Evolutionary conservation across 2,888 invertebrate species (phyloP).

Genomic region (Onchidella celtica): DNA sequence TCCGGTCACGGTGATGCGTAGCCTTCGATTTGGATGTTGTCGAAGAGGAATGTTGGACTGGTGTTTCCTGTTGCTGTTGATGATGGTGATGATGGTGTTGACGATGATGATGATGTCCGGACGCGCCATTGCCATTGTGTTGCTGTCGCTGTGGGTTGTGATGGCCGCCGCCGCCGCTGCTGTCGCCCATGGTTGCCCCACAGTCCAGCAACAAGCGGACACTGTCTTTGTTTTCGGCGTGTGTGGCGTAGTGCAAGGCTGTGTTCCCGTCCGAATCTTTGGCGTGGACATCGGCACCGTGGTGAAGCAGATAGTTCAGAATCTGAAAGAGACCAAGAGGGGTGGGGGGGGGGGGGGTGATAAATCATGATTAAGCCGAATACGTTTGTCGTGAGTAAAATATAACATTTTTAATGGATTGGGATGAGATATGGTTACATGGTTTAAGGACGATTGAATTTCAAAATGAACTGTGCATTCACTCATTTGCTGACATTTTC

Average conservation of each 20-base stretch:
- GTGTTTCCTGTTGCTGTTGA: no score
- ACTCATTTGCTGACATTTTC: no score
- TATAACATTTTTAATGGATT: no score
- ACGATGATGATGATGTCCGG: neutral
- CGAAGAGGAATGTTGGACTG: no score
- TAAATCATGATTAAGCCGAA: no score
- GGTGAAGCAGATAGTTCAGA: slow-evolving; percentile 61
- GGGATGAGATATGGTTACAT: no score
- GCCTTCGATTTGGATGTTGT: no score
- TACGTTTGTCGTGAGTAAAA: no score
- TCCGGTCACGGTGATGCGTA: neutral
- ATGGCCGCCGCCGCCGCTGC: neutral
- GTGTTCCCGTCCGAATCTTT: slow-evolving; percentile 60
- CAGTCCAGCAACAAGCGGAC: slow-evolving; percentile 58
- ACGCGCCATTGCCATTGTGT: neutral
- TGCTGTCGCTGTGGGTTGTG: neutral
- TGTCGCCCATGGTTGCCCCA: slow-evolving; percentile 57
- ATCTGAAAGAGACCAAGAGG: neutral
- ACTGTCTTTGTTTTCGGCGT: slow-evolving; percentile 54
- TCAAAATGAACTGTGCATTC: no score
- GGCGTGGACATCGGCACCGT: slow-evolving; percentile 60
- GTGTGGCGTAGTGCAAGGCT: slow-evolving; percentile 63
- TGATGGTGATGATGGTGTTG: neutral
- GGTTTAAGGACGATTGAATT: no score
- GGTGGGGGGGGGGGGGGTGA: no score